phyloP scores from a whole-genome alignment of 92 coral and sea anemone genomes.

The Parazoanthus swiftii region DNA sequence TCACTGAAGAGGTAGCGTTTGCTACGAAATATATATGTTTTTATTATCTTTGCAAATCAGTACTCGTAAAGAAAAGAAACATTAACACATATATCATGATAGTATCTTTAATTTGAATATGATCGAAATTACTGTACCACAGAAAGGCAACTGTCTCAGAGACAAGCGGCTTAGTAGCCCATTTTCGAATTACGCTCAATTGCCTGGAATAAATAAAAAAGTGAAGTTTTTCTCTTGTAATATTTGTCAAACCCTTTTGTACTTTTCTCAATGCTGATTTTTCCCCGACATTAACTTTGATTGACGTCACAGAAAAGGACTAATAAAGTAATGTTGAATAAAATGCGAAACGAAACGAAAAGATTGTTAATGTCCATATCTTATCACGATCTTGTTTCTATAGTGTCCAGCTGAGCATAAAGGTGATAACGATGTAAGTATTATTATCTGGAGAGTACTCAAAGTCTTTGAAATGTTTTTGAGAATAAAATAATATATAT shows the following conservation, averaged over 20 bases:
- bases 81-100: too few relatives aligned
- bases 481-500: neutral
- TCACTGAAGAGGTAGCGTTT: too few relatives aligned
- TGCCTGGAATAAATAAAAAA: too few relatives aligned
- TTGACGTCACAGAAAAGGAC: neutral
- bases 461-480: too few relatives aligned
- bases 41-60: too few relatives aligned
- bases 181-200: too few relatives aligned
- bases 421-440: slow-evolving; percentile 30
- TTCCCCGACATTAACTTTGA: neutral
- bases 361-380: neutral
- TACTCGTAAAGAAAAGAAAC: too few relatives aligned
- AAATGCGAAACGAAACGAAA: too few relatives aligned
- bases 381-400: neutral
- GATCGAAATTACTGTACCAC: neutral
- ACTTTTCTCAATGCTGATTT: neutral
- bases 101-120: neutral
- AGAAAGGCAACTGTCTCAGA: neutral
- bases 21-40: too few relatives aligned
- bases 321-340: neutral
- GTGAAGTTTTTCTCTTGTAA: neutral
- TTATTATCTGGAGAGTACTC: neutral
- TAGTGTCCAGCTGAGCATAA: slow-evolving; percentile 17
- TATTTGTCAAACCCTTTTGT: neutral
- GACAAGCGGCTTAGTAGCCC: neutral